These are phyloP conservation scores for Bursaphelenchus okinawaensis DNA, from an alignment of 2,888 invertebrate genomes.

Conservation along the genomic window DNA sequence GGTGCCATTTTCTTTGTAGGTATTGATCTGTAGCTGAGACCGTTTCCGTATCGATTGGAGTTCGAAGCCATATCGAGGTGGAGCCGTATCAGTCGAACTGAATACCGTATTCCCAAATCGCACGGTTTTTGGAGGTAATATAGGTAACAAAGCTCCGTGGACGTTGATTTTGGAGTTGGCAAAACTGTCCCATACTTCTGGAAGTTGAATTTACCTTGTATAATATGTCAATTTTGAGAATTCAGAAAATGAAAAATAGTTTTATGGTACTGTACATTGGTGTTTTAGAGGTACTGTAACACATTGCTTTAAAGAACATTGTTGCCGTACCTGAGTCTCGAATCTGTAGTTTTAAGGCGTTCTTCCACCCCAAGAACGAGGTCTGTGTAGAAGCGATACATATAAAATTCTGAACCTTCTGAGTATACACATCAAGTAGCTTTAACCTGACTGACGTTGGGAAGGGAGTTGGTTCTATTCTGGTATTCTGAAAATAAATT, in stretches of 20 bases:
- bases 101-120: background rate
- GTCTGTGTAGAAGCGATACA: conserved; percentile 22
- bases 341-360: conserved; percentile 26
- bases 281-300: too few species aligned
- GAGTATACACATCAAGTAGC: conserved; percentile 9
- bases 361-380: conserved; percentile 26
- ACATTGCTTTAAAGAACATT: background rate
- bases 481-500: conserved; percentile 17
- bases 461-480: conserved; percentile 24
- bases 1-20: background rate
- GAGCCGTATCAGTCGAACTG: background rate
- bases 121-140: background rate
- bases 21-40: background rate
- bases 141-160: conserved; percentile 10
- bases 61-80: conserved; percentile 10
- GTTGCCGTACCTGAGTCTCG: conserved; percentile 18
- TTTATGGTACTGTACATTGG: too few species aligned
- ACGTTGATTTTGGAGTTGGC: conserved; percentile 16
- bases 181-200: conserved; percentile 25
- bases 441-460: conserved; percentile 24
- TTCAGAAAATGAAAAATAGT: too few species aligned
- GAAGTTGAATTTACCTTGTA: background rate
- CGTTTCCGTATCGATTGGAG: conserved; percentile 3
- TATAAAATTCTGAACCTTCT: conserved; percentile 6
- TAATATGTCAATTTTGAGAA: too few species aligned